phyloP scores from a whole-genome alignment of 2,888 invertebrate species.

The Nasonovia ribisnigri region DNA sequence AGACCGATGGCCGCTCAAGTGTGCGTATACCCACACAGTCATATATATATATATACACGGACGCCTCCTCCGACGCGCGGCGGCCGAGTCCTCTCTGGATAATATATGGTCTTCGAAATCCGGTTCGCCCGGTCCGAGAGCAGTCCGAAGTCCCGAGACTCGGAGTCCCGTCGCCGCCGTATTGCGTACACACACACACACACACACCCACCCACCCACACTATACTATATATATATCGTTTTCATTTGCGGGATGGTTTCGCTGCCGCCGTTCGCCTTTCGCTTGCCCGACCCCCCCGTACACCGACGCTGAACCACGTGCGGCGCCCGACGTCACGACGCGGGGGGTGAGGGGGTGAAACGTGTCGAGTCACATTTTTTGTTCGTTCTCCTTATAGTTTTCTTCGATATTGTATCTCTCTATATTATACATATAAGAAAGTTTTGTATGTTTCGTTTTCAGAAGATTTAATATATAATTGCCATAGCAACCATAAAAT shows the following conservation, averaged over 20 bases:
- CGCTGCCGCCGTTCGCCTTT: not conserved
- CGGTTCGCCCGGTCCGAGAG: constrained; percentile 41
- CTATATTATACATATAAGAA: not conserved
- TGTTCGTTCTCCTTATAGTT: not conserved
- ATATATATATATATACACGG: not conserved
- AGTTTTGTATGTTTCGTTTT: not conserved
- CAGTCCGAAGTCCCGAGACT: constrained; percentile 21
- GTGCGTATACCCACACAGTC: not conserved
- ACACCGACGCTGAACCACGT: not conserved
- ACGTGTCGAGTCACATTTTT: not conserved
- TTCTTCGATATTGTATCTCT: not conserved
- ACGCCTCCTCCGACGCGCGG: not conserved
- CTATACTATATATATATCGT: not conserved
- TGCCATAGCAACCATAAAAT: too few species aligned
- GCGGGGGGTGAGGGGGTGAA: not conserved
- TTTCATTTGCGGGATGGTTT: not conserved
- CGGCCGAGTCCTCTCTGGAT: constrained; percentile 26
- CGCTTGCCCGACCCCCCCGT: not conserved
- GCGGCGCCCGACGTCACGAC: not conserved
- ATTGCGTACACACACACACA: not conserved
- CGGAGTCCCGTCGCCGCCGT: not conserved
- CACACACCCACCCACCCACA: not conserved
- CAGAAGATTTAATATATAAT: not conserved
- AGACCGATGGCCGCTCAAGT: not conserved
- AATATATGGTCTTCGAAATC: constrained; percentile 58